A percentile compares a stretch with the other conserved stretches of the same genome.
Evolutionary conservation across 2,113 vertebrate genomes (phyloP).

Genomic region (Xenus cinereus): DNA sequence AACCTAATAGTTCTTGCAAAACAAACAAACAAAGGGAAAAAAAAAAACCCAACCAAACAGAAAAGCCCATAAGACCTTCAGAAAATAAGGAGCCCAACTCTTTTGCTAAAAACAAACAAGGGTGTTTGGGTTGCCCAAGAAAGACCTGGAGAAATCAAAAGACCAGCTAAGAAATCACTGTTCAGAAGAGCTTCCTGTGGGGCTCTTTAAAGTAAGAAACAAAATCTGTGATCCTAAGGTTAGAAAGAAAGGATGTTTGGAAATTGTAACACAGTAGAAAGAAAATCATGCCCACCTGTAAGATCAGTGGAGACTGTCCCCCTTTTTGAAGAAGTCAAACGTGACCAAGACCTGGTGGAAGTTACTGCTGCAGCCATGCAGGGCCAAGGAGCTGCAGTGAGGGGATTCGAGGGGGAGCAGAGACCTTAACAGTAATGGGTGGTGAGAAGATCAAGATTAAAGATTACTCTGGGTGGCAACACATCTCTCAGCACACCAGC

Average conservation of each 20-base stretch:
- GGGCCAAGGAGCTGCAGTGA: background rate
- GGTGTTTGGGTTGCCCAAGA: background rate
- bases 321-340: background rate
- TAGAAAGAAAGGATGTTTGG: background rate
- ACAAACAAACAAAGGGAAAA: background rate
- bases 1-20: background rate
- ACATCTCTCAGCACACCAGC: background rate
- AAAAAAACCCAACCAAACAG: background rate
- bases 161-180: background rate
- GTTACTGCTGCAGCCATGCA: background rate
- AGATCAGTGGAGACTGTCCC: background rate
- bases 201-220: background rate
- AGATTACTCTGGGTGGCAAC: background rate
- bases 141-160: background rate
- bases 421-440: accelerated
- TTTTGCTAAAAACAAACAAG: background rate
- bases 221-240: background rate
- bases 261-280: background rate
- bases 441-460: background rate
- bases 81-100: background rate
- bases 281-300: background rate
- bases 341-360: background rate
- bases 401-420: background rate
- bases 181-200: background rate
- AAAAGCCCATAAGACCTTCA: background rate